A percentile compares a stretch with the other conserved stretches of the same genome.
Conservation (phyloP, 1,140 invertebrate genomes). For the Trichogramma pretiosum region DNA sequence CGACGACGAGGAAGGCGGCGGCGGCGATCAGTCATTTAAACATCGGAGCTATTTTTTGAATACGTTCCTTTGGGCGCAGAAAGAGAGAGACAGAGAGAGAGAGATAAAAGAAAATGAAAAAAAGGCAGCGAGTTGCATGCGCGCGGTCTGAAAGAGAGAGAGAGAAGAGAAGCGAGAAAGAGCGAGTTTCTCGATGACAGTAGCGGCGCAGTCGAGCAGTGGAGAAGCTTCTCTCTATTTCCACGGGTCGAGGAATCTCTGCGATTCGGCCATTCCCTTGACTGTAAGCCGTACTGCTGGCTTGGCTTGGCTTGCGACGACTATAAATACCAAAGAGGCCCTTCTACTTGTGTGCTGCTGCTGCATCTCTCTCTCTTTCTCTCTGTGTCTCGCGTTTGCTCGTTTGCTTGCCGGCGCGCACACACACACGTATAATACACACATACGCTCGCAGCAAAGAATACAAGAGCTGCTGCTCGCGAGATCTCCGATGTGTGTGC, state of each 20-base stretch:
- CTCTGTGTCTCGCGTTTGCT: background rate
- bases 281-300: too few relatives aligned
- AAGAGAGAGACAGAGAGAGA: background rate
- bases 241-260: conserved; percentile 26
- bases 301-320: too few relatives aligned
- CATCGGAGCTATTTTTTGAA: too few relatives aligned
- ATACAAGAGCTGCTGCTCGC: too few relatives aligned
- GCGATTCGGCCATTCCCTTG: conserved; percentile 28
- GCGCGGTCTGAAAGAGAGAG: background rate
- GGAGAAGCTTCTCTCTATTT: too few relatives aligned
- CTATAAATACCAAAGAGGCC: conserved; percentile 14
- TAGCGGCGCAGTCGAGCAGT: too few relatives aligned
- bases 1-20: too few relatives aligned
- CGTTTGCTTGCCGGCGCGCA: background rate
- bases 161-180: too few relatives aligned
- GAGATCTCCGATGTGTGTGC: background rate
- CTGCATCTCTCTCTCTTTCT: conserved; percentile 10
- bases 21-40: conserved; percentile 16
- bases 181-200: too few relatives aligned
- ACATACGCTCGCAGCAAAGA: too few relatives aligned
- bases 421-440: background rate
- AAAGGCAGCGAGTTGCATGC: background rate
- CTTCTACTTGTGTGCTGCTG: conserved; percentile 20
- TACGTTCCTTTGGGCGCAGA: conserved; percentile 1
- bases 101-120: conserved; percentile 12